These are phyloP conservation scores for Nipponacmea schrenckii DNA, from an alignment of 2,888 invertebrate species.

Conservation along the genomic window DNA sequence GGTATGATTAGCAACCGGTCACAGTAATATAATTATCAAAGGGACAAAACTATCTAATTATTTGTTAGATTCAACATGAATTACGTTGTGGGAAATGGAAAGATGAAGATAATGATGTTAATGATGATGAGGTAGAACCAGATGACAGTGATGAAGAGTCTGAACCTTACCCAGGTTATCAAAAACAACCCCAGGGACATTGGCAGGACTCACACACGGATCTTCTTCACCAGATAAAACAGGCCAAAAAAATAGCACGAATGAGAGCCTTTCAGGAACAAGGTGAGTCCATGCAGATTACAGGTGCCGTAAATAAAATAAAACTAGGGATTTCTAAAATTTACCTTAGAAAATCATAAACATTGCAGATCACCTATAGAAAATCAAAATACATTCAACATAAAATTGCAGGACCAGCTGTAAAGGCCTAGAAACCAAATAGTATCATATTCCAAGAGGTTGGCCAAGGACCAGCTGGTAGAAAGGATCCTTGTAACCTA, in stretches of 20 bases:
- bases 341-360: no score
- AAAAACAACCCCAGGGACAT: not conserved
- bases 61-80: not conserved
- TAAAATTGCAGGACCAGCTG: no score
- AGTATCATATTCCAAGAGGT: no score
- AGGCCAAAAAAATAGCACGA: not conserved
- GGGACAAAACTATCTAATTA: not conserved
- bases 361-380: no score
- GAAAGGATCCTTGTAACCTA: no score
- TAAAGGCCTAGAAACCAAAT: no score
- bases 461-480: no score
- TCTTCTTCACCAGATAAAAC: not conserved
- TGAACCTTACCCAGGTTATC: not conserved
- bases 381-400: no score
- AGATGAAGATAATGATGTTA: not conserved
- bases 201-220: not conserved
- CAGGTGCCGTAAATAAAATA: conserved; percentile 26
- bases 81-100: conserved; percentile 1
- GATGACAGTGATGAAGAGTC: not conserved
- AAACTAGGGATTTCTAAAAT: conserved; percentile 38
- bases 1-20: no score
- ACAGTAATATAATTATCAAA: not conserved
- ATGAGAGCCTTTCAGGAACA: not conserved
- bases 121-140: not conserved
- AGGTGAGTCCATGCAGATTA: conserved; percentile 9